Conservation (phyloP, 2,888 invertebrate genomes). For the Capitulum mitella region DNA sequence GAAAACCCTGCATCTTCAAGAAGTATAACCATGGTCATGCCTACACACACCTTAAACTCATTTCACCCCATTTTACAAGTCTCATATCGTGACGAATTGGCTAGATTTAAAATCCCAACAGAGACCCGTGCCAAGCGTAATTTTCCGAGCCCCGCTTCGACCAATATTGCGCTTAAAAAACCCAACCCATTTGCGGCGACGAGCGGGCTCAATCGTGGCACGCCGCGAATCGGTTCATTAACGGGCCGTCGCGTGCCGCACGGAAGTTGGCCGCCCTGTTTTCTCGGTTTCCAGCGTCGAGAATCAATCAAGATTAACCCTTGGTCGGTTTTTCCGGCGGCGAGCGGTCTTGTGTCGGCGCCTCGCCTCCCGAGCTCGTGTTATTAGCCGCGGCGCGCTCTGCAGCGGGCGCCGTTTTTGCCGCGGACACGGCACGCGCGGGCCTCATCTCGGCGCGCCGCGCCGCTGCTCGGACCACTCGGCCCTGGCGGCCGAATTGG, state of each 20-base stretch:
- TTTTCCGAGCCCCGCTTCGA: not conserved
- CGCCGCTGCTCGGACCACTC: not conserved
- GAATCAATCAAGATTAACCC: conserved; percentile 13
- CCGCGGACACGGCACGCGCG: not conserved
- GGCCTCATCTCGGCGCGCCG: not conserved
- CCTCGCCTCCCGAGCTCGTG: not conserved
- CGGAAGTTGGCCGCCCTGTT: not conserved
- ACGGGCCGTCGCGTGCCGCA: not conserved
- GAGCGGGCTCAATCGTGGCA: not conserved
- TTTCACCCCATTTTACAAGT: no score
- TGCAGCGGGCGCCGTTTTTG: not conserved
- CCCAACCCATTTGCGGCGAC: not conserved
- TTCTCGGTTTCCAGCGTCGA: not conserved
- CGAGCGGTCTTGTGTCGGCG: not conserved
- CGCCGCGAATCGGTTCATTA: conserved; percentile 16
- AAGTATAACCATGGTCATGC: no score
- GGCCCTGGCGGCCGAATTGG: no score
- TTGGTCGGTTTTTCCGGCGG: not conserved
- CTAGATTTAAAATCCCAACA: no score
- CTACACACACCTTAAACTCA: no score
- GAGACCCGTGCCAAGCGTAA: not conserved
- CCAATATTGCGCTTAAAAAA: not conserved
- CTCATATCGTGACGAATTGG: no score
- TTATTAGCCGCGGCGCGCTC: not conserved
- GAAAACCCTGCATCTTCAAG: no score